Evolutionary conservation across 2,797 vertebrate genomes (phyloP).

Genomic region (Crocodylus rhombifer): DNA sequence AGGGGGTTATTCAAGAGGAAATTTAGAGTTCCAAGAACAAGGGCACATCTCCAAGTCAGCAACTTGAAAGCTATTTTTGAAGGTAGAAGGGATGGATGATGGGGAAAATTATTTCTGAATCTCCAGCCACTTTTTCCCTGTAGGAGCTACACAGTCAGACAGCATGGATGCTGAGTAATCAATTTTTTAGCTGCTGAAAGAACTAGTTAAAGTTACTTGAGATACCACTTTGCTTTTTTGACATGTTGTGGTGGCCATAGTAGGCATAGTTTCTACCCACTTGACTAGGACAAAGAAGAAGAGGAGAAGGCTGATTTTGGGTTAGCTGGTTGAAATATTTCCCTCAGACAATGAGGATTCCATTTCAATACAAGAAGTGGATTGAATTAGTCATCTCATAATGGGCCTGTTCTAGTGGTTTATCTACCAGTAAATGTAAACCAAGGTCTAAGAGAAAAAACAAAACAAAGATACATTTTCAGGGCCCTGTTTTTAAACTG

Average conservation of each 20-base stretch:
- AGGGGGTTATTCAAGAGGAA: slow-evolving; percentile 53
- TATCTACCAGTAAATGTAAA: slow-evolving; percentile 67
- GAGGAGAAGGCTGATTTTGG: not conserved
- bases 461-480: slow-evolving; percentile 50
- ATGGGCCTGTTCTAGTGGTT: slow-evolving; percentile 48
- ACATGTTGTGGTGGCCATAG: slow-evolving; percentile 8
- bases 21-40: slow-evolving; percentile 52
- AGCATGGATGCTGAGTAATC: slow-evolving; percentile 43
- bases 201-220: slow-evolving; percentile 35
- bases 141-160: slow-evolving; percentile 54
- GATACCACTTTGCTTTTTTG: slow-evolving; percentile 51
- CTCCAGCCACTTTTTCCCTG: slow-evolving; percentile 64
- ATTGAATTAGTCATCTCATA: slow-evolving; percentile 57
- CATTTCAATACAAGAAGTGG: slow-evolving; percentile 33
- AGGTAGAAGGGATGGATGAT: slow-evolving; percentile 52
- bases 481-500: slow-evolving; percentile 41
- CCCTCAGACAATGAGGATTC: not conserved
- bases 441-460: slow-evolving; percentile 48
- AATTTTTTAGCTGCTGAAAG: slow-evolving; percentile 35
- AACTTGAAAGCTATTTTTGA: slow-evolving; percentile 65
- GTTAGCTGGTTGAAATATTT: slow-evolving; percentile 15
- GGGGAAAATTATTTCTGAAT: slow-evolving; percentile 39
- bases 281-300: not conserved
- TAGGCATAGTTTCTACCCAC: not conserved
- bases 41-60: slow-evolving; percentile 23